Evolutionary conservation across 1,140 invertebrate species (phyloP).

Genomic region (Lerema accius): DNA sequence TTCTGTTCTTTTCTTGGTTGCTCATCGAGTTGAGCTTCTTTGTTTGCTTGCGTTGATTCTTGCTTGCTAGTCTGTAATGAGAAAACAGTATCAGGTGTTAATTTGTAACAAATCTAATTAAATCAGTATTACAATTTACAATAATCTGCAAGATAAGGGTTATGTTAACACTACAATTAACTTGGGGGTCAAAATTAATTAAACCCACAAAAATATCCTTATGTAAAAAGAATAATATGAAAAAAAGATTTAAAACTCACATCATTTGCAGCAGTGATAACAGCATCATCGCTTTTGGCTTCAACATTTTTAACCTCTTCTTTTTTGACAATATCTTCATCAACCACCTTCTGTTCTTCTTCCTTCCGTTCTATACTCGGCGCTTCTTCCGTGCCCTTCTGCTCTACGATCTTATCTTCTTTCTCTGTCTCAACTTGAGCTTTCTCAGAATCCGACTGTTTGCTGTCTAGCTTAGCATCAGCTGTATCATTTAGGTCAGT

Average conservation of each 20-base stretch:
- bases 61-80: constrained; percentile 1
- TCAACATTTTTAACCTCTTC: no score
- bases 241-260: constrained; percentile 2
- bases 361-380: constrained; percentile 66
- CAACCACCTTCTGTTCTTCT: background rate
- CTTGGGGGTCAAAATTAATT: no score
- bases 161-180: no score
- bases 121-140: no score
- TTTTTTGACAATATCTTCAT: background rate
- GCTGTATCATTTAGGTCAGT: no score
- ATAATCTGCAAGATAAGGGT: no score
- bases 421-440: constrained; percentile 6
- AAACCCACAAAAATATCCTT: no score
- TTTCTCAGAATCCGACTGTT: constrained; percentile 26
- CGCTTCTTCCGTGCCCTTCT: constrained; percentile 42
- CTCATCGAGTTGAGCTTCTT: constrained; percentile 3
- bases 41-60: constrained; percentile 3
- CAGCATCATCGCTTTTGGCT: background rate
- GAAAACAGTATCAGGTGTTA: background rate
- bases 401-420: constrained; percentile 17
- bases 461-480: constrained; percentile 3
- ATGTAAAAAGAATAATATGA: no score
- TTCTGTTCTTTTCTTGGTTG: constrained; percentile 4
- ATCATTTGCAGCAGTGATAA: constrained; percentile 10
- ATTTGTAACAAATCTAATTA: background rate